Percentiles rank a stretch among this genome's conserved stretches.
Conservation (phyloP, 2,797 vertebrate species). For the Microctenopoma lineatum region DNA sequence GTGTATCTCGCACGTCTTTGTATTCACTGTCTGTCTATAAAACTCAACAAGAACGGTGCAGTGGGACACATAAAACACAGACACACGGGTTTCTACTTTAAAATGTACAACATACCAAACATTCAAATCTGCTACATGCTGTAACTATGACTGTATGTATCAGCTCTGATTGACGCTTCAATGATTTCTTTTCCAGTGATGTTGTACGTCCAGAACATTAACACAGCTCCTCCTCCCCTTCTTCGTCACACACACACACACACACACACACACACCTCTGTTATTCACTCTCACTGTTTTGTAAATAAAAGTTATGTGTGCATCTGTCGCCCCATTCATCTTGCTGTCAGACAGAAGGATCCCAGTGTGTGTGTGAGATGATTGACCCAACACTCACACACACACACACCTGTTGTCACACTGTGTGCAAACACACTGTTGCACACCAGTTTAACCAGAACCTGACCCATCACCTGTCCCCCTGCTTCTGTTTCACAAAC, state of each 20-base stretch:
- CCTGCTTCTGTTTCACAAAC: constrained; percentile 41
- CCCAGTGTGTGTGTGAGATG: constrained; percentile 31
- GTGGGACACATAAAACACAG: too few relatives aligned
- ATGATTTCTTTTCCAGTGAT: too few relatives aligned
- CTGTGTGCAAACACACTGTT: constrained; percentile 34
- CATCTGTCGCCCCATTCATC: constrained; percentile 67
- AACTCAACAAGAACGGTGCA: too few relatives aligned
- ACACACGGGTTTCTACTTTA: too few relatives aligned
- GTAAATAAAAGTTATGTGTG: constrained; percentile 45
- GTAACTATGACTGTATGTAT: too few relatives aligned
- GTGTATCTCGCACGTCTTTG: too few relatives aligned
- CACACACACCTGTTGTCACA: constrained; percentile 39
- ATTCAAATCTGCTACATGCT: too few relatives aligned
- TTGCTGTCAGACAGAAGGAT: constrained; percentile 56
- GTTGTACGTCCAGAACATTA: too few relatives aligned
- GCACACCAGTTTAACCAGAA: constrained; percentile 24
- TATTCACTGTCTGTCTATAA: too few relatives aligned
- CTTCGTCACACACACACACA: constrained; percentile 1
- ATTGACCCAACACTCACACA: constrained; percentile 4
- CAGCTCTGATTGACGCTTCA: too few relatives aligned
- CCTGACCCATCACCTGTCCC: constrained; percentile 51
- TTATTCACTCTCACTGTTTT: constrained; percentile 29
- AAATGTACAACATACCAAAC: too few relatives aligned
- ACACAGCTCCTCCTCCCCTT: not conserved
- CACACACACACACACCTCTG: constrained; percentile 7